Percentiles rank a stretch among this genome's conserved stretches.
Evolutionary conservation across 2,797 vertebrate genomes (phyloP).

Genomic region (Peromyscus nudipes): DNA sequence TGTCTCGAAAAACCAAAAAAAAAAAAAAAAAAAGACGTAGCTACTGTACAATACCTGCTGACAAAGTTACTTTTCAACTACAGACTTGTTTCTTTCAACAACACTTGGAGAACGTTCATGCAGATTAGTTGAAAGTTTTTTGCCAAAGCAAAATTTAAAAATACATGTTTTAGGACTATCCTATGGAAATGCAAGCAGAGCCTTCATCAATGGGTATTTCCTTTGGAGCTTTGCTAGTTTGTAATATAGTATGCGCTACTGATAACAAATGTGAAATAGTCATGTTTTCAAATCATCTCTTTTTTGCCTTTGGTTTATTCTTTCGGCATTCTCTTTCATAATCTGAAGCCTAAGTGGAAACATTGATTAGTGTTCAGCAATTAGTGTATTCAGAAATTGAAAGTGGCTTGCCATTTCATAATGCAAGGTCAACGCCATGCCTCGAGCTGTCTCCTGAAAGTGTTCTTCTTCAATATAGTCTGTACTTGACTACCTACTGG

Average conservation of each 20-base stretch:
- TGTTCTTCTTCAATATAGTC: background rate
- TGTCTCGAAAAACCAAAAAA: too few species aligned
- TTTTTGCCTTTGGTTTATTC: background rate
- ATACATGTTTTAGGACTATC: background rate
- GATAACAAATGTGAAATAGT: background rate
- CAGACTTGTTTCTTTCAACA: conserved; percentile 14
- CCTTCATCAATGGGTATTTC: conserved; percentile 6
- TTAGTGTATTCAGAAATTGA: background rate
- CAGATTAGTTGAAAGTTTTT: background rate
- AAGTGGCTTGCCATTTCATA: conserved; percentile 28
- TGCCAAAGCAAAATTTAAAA: conserved; percentile 48
- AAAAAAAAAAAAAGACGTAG: background rate
- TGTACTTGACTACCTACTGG: background rate
- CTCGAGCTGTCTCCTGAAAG: background rate
- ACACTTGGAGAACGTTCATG: background rate
- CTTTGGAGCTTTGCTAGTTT: conserved; percentile 36
- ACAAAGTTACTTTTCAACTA: conserved; percentile 3
- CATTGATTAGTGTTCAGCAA: background rate
- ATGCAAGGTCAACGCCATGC: background rate
- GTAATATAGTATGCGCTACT: background rate
- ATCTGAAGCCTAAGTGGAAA: background rate
- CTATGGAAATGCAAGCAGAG: conserved; percentile 8
- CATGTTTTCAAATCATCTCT: background rate
- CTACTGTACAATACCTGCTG: background rate
- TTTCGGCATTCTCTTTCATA: conserved; percentile 27